These are phyloP conservation scores for Caerostris extrusa DNA, from an alignment of 1,140 invertebrate species.

Conservation along the genomic window DNA sequence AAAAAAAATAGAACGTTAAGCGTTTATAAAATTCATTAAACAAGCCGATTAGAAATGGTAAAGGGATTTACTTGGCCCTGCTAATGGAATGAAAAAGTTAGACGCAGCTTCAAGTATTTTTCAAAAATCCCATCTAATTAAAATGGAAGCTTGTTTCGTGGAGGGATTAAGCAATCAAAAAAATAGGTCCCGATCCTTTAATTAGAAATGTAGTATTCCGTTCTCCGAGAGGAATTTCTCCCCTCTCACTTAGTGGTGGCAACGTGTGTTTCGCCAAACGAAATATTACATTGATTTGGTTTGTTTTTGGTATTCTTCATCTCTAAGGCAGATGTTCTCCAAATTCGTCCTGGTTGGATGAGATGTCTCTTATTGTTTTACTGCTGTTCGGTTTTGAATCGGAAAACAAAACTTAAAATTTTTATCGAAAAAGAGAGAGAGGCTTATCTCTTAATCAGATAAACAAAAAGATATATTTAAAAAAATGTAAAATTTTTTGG, in stretches of 20 bases:
- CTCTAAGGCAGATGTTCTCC: not conserved
- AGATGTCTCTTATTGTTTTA: not conserved
- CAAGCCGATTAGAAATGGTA: constrained; percentile 56
- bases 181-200: constrained; percentile 47
- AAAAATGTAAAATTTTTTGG: not conserved
- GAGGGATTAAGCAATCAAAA: constrained; percentile 36
- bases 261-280: not conserved
- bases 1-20: constrained; percentile 51
- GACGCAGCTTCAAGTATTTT: constrained; percentile 54
- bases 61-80: constrained; percentile 38
- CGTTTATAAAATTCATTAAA: constrained; percentile 68
- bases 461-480: not conserved
- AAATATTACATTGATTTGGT: not conserved
- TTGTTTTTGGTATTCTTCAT: not conserved
- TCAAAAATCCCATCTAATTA: constrained; percentile 65
- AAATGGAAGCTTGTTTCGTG: constrained; percentile 32
- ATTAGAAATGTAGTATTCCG: constrained; percentile 55
- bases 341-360: not conserved
- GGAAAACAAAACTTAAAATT: constrained; percentile 29
- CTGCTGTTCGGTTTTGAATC: not conserved
- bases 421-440: constrained; percentile 11
- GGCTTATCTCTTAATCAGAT: not conserved
- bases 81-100: constrained; percentile 49
- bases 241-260: not conserved
- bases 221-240: not conserved